Conservation (phyloP, 1,140 invertebrate species). For the Tetramorium alpestre region DNA sequence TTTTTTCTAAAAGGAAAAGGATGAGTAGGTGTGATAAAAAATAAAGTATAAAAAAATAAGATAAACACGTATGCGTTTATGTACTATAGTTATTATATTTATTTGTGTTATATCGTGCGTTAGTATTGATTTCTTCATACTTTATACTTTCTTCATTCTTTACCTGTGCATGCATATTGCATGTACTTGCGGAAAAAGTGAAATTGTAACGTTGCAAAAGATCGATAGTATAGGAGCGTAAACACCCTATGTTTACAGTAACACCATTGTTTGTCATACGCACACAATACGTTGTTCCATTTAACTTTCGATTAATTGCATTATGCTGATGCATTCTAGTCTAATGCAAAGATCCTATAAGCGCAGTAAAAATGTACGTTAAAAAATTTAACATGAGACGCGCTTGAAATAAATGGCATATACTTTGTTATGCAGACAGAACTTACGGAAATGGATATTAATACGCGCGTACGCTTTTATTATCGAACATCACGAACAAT, state of each 20-base stretch:
- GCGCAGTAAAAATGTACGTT: neutral
- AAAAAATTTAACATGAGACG: neutral
- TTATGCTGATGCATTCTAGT: neutral
- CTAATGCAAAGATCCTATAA: neutral
- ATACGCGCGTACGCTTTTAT: neutral
- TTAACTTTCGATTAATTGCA: constrained; percentile 18
- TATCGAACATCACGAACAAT: constrained; percentile 25
- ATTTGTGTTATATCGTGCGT: neutral
- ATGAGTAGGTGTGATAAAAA: neutral
- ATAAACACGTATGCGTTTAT: neutral
- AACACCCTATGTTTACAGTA: constrained; percentile 9
- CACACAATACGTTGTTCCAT: neutral
- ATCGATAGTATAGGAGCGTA: constrained; percentile 14
- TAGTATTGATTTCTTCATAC: neutral
- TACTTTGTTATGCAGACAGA: neutral
- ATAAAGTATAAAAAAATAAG: neutral
- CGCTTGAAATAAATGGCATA: neutral
- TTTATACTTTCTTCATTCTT: neutral
- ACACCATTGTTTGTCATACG: neutral
- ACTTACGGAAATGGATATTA: constrained; percentile 29
- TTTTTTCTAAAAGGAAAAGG: neutral
- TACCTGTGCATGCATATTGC: neutral
- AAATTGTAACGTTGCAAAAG: neutral
- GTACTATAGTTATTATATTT: neutral
- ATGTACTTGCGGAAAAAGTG: neutral